phyloP scores from a whole-genome alignment of 2,888 invertebrate species.

The Apantesis nais region DNA sequence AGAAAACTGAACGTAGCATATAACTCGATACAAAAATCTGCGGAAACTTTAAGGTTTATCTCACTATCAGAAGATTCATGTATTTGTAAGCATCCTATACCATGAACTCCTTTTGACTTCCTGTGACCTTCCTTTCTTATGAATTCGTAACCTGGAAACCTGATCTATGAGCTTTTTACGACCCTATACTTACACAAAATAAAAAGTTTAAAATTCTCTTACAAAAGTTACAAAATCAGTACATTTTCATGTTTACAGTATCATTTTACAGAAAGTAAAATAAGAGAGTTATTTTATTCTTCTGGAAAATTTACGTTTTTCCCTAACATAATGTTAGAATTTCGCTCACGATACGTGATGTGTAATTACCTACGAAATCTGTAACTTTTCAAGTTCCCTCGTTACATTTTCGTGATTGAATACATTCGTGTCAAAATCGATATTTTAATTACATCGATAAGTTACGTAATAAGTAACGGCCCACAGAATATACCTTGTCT shows the following conservation, averaged over 20 bases:
- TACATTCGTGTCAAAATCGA: constrained; percentile 1
- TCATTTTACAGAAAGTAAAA: too few species aligned
- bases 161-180: not conserved
- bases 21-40: too few species aligned
- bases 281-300: too few species aligned
- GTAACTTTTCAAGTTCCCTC: not conserved
- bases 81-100: not conserved
- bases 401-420: constrained; percentile 2
- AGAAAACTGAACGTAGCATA: too few species aligned
- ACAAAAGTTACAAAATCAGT: not conserved
- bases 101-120: not conserved
- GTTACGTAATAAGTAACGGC: not conserved
- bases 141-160: not conserved
- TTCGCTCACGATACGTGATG: too few species aligned
- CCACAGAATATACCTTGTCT: constrained; percentile 8
- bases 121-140: too few species aligned
- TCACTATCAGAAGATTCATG: too few species aligned
- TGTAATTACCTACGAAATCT: not conserved
- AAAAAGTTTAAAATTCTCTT: too few species aligned
- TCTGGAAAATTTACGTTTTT: too few species aligned
- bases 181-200: not conserved
- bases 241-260: too few species aligned
- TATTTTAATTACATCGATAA: constrained; percentile 1
- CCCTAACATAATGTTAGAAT: too few species aligned
- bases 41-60: too few species aligned